Conservation (phyloP, 2,888 invertebrate genomes). For the Schrankia costaestrigalis region DNA sequence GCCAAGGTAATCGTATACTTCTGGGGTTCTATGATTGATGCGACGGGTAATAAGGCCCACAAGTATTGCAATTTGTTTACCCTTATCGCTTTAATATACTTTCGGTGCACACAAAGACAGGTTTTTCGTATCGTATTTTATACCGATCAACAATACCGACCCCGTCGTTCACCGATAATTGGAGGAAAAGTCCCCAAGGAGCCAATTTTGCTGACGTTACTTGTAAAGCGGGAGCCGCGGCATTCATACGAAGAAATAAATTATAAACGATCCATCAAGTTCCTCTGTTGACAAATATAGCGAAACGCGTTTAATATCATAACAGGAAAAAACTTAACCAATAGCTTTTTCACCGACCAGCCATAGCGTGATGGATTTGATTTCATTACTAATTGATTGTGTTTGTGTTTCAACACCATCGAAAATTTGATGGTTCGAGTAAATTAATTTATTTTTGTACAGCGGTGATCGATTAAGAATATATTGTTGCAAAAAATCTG, state of each 20-base stretch:
- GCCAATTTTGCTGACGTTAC: slow-evolving; percentile 66
- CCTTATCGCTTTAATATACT: slow-evolving; percentile 72
- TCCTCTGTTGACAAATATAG: slow-evolving; percentile 45
- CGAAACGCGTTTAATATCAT: slow-evolving; percentile 37
- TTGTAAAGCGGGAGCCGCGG: slow-evolving; percentile 42
- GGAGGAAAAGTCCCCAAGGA: slow-evolving; percentile 71
- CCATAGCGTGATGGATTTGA: slow-evolving; percentile 26
- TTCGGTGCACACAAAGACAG: slow-evolving; percentile 53
- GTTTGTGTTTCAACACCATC: slow-evolving; percentile 2
- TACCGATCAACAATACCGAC: slow-evolving; percentile 69
- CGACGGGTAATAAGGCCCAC: slow-evolving; percentile 76
- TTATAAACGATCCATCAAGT: slow-evolving; percentile 63
- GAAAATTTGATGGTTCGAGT: too few species aligned
- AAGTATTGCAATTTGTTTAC: slow-evolving; percentile 80
- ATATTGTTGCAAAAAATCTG: neutral
- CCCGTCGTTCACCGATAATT: slow-evolving; percentile 65
- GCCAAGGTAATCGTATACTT: slow-evolving; percentile 59
- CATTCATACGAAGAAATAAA: slow-evolving; percentile 50
- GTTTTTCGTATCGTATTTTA: slow-evolving; percentile 67
- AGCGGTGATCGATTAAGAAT: neutral
- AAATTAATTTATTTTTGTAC: neutral
- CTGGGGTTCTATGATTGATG: slow-evolving; percentile 75
- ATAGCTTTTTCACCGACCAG: slow-evolving; percentile 22
- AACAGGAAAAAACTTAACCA: slow-evolving; percentile 33
- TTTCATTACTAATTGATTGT: slow-evolving; percentile 23